phyloP scores from a whole-genome alignment of 2,113 vertebrate species.

The Danionella cerebrum region DNA sequence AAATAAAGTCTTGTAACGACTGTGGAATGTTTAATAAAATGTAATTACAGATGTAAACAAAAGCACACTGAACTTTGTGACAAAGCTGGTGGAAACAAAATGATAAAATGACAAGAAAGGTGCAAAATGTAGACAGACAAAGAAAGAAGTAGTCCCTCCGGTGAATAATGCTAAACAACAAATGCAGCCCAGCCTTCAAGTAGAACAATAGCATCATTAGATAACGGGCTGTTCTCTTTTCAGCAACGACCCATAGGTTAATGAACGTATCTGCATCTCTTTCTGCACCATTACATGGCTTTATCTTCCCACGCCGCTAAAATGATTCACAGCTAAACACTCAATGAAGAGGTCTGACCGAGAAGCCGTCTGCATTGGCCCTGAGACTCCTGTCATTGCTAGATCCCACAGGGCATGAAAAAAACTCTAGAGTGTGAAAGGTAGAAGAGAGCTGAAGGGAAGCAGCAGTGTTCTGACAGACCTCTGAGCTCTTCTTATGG shows the following conservation, averaged over 20 bases:
- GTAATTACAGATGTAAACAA: no score
- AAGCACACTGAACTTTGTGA: no score
- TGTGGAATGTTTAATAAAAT: no score
- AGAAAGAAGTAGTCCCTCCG: neutral
- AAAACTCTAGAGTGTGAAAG: neutral
- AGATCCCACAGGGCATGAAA: neutral
- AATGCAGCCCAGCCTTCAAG: constrained; percentile 22
- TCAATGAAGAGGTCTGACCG: neutral
- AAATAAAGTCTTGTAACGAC: no score
- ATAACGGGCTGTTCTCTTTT: constrained; percentile 37
- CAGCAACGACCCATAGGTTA: constrained; percentile 37
- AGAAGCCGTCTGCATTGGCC: neutral
- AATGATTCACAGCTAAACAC: neutral
- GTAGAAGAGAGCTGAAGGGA: neutral
- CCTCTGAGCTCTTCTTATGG: neutral
- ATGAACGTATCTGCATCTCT: constrained; percentile 38
- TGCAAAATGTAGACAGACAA: neutral
- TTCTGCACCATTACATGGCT: constrained; percentile 39
- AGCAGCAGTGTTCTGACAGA: neutral
- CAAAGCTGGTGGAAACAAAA: neutral
- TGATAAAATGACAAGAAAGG: neutral
- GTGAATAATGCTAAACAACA: constrained; percentile 27
- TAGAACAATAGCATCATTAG: constrained; percentile 31
- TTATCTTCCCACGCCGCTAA: constrained; percentile 25
- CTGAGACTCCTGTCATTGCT: neutral